Conservation (phyloP, 2,797 vertebrate species). For the Rhynchotus rufescens region DNA sequence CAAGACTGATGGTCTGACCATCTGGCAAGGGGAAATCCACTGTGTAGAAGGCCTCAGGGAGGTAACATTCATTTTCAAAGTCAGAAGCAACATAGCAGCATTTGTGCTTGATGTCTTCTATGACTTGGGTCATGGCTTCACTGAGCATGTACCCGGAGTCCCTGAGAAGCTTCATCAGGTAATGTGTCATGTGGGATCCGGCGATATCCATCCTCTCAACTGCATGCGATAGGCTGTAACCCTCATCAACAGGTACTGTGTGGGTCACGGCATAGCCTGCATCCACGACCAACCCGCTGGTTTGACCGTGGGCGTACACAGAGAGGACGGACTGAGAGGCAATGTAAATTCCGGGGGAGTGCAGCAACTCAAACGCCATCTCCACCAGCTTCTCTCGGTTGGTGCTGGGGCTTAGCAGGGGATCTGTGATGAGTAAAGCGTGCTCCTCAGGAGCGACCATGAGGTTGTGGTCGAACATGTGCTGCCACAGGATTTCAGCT, state of each 20-base stretch:
- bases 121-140: neutral
- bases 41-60: neutral
- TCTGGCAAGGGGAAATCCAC: slow-evolving; percentile 49
- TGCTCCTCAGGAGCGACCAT: slow-evolving; percentile 27
- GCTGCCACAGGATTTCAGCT: slow-evolving; percentile 48
- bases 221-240: slow-evolving; percentile 60
- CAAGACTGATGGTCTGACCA: slow-evolving; percentile 26
- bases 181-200: slow-evolving; percentile 57
- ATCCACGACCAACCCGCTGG: slow-evolving; percentile 70
- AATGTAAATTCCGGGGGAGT: slow-evolving; percentile 41
- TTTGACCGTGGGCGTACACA: slow-evolving; percentile 47
- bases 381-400: slow-evolving; percentile 70
- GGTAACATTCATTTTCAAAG: neutral
- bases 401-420: slow-evolving; percentile 61
- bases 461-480: slow-evolving; percentile 64
- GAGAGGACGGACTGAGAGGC: slow-evolving; percentile 61
- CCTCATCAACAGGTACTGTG: slow-evolving; percentile 61
- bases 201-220: slow-evolving; percentile 64
- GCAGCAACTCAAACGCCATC: slow-evolving; percentile 56
- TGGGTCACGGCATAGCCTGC: slow-evolving; percentile 45
- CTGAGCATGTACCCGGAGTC: neutral
- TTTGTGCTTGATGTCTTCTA: slow-evolving; percentile 56
- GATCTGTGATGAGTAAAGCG: slow-evolving; percentile 66
- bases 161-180: slow-evolving; percentile 45
- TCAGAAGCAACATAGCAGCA: slow-evolving; percentile 57